These are phyloP conservation scores for Crax fasciolata DNA, from an alignment of 2,797 vertebrate genomes.

Conservation along the genomic window DNA sequence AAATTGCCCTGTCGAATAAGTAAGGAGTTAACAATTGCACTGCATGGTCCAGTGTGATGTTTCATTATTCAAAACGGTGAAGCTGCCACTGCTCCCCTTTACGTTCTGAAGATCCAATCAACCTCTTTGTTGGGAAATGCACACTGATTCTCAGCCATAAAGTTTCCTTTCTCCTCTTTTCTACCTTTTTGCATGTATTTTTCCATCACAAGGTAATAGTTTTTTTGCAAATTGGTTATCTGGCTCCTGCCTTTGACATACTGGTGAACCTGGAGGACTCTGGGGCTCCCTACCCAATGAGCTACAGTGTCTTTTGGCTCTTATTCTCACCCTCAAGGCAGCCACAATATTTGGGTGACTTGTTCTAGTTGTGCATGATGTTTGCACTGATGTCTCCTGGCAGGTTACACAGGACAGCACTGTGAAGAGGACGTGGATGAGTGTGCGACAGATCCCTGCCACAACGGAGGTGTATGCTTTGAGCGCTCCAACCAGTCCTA, in stretches of 20 bases:
- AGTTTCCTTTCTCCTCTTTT: background rate
- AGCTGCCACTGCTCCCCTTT: background rate
- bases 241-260: background rate
- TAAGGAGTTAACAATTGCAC: background rate
- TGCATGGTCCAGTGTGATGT: background rate
- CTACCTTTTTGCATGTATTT: background rate
- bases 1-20: background rate
- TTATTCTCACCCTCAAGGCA: background rate
- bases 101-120: background rate
- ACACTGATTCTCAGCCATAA: background rate
- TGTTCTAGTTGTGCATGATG: accelerated
- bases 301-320: background rate
- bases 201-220: background rate
- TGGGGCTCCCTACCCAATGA: background rate
- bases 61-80: background rate
- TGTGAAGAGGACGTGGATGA: slow-evolving; percentile 92
- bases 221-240: background rate
- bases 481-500: slow-evolving; percentile 87
- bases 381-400: background rate
- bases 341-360: background rate
- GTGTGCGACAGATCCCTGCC: slow-evolving; percentile 87
- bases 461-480: slow-evolving; percentile 86
- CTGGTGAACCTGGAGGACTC: background rate
- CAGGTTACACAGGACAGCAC: slow-evolving; percentile 89
- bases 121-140: background rate